Evolutionary conservation across 35 echinoderm and acorn worm genomes (phyloP).

Genomic region (Apostichopus parvimensis): DNA sequence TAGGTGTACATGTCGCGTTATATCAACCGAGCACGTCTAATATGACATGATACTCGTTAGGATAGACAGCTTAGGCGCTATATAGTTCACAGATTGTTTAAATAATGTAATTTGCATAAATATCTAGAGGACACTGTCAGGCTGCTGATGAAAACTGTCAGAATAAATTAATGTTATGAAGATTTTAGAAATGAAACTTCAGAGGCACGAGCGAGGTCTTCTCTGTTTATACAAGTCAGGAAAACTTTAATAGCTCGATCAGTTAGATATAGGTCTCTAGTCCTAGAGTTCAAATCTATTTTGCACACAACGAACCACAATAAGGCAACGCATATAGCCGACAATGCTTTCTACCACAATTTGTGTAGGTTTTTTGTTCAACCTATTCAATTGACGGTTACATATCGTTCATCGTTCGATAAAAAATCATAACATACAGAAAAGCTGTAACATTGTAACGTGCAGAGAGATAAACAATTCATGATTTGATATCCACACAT

Average conservation of each 20-base stretch:
- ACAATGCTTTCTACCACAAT: too few relatives aligned
- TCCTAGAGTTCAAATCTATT: neutral
- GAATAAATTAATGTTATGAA: neutral
- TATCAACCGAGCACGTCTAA: neutral
- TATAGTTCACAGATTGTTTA: neutral
- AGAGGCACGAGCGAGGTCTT: neutral
- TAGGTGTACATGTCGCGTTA: conserved; percentile 5
- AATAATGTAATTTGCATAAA: neutral
- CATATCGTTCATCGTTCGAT: too few relatives aligned
- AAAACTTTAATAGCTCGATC: neutral
- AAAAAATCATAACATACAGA: too few relatives aligned
- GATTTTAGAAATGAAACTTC: neutral
- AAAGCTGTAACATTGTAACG: too few relatives aligned
- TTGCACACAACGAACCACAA: neutral
- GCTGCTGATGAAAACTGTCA: neutral
- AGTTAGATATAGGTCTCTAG: neutral
- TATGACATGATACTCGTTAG: neutral
- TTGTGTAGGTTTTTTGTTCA: too few relatives aligned
- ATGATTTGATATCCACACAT: too few relatives aligned
- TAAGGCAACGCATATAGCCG: neutral
- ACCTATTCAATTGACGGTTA: too few relatives aligned
- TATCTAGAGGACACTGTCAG: neutral
- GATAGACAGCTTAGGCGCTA: neutral
- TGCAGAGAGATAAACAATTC: too few relatives aligned
- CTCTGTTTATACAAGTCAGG: neutral